Evolutionary conservation across 2,888 invertebrate species (phyloP).

Genomic region (Rhogogaster chlorosoma): DNA sequence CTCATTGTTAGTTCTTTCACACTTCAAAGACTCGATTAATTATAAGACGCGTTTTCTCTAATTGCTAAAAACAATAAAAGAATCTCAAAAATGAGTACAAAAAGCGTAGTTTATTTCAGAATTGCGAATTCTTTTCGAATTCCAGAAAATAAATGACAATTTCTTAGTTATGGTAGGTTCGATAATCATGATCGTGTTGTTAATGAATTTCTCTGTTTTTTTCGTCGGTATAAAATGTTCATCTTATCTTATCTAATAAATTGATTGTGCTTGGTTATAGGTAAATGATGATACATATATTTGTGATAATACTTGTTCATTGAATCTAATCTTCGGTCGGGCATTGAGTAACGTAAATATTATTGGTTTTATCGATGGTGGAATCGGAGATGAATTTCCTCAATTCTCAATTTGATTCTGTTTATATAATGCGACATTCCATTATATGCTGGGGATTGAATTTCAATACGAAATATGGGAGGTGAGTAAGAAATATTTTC

Average conservation of each 20-base stretch:
- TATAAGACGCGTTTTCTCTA: not conserved
- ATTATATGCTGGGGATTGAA: not conserved
- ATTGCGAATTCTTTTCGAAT: not conserved
- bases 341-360: not conserved
- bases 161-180: not conserved
- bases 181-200: not conserved
- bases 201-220: not conserved
- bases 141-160: not conserved
- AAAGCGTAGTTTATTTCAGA: not conserved
- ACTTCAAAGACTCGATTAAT: not conserved
- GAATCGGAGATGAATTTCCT: not conserved
- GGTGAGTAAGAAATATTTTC: slow-evolving; percentile 9
- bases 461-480: not conserved
- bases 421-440: not conserved
- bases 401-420: not conserved
- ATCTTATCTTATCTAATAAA: not conserved
- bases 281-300: not conserved
- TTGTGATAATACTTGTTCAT: not conserved
- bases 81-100: not conserved
- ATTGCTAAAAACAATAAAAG: not conserved
- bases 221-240: not conserved
- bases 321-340: not conserved
- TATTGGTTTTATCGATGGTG: not conserved
- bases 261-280: not conserved
- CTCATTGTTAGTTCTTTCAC: not conserved